phyloP scores from a whole-genome alignment of 2,888 invertebrate species.

The Drosophila buzzatii region DNA sequence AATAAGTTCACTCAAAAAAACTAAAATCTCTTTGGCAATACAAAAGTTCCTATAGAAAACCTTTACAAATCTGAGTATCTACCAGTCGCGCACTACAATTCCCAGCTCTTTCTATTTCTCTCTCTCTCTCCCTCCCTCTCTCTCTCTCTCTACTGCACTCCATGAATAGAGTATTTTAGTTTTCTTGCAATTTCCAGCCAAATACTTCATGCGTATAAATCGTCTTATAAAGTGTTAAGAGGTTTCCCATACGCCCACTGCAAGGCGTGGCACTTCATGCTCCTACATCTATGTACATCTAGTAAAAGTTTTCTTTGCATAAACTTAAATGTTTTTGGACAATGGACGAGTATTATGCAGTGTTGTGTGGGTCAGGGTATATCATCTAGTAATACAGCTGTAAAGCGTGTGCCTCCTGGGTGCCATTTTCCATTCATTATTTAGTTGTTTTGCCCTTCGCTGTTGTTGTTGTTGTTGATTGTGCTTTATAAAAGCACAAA shows the following conservation, averaged over 20 bases:
- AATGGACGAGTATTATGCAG: constrained; percentile 4
- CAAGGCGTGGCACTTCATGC: background rate
- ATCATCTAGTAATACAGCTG: constrained; percentile 33
- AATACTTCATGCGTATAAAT: constrained; percentile 1
- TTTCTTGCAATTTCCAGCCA: background rate
- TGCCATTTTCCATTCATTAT: constrained; percentile 72
- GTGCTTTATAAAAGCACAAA: constrained; percentile 28
- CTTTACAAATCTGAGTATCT: background rate
- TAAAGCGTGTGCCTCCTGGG: constrained; percentile 59
- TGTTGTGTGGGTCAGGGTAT: constrained; percentile 13
- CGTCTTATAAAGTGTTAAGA: constrained; percentile 3
- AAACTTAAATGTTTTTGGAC: constrained; percentile 1
- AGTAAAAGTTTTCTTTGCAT: background rate
- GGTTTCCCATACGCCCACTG: background rate
- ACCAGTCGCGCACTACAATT: background rate
- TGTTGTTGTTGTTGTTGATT: constrained; percentile 4
- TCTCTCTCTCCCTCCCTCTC: too few species aligned
- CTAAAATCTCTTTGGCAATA: too few species aligned
- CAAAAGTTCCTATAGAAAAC: too few species aligned
- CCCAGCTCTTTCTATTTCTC: too few species aligned
- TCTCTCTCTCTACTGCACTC: rapidly evolving
- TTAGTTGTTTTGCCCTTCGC: constrained; percentile 32
- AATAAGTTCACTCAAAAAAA: too few species aligned
- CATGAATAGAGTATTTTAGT: background rate
- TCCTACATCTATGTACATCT: background rate